phyloP scores from a whole-genome alignment of 2,797 vertebrate genomes.

The Pseudotriccus pelzelni region DNA sequence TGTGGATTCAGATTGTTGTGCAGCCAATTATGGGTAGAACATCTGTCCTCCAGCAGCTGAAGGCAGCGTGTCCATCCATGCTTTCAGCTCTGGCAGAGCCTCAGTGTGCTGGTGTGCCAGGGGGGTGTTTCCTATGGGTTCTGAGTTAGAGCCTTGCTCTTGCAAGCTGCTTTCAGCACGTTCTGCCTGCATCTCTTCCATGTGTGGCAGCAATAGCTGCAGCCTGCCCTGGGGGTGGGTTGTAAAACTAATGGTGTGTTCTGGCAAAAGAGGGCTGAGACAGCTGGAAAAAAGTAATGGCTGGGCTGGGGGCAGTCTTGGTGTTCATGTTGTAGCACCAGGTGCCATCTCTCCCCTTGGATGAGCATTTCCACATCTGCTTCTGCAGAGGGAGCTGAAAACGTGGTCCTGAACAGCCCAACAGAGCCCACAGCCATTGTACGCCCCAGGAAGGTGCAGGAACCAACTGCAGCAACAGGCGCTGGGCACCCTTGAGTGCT shows the following conservation, averaged over 20 bases:
- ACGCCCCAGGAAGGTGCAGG: not conserved
- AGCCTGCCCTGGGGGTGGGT: not conserved
- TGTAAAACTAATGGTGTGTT: not conserved
- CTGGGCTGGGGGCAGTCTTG: not conserved
- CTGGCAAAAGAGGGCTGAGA: not conserved
- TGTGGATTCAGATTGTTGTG: not conserved
- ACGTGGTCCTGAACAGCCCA: not conserved
- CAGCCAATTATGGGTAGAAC: not conserved
- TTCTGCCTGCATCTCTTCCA: not conserved
- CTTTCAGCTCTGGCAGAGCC: not conserved
- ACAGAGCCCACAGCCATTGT: accelerated
- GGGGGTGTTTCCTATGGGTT: not conserved
- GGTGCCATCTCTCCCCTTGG: accelerated
- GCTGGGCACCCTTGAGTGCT: not conserved
- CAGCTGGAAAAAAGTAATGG: not conserved
- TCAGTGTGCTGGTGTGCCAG: not conserved
- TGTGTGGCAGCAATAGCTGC: not conserved
- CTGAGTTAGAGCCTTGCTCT: not conserved
- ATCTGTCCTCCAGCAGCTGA: not conserved
- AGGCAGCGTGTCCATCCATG: not conserved
- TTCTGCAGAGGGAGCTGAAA: not conserved
- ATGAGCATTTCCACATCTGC: not conserved
- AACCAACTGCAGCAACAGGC: not conserved
- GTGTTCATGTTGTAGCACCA: not conserved
- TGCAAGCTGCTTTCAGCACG: not conserved